Evolutionary conservation across 2,113 vertebrate species (phyloP).

Genomic region (Pangasianodon gigas): DNA sequence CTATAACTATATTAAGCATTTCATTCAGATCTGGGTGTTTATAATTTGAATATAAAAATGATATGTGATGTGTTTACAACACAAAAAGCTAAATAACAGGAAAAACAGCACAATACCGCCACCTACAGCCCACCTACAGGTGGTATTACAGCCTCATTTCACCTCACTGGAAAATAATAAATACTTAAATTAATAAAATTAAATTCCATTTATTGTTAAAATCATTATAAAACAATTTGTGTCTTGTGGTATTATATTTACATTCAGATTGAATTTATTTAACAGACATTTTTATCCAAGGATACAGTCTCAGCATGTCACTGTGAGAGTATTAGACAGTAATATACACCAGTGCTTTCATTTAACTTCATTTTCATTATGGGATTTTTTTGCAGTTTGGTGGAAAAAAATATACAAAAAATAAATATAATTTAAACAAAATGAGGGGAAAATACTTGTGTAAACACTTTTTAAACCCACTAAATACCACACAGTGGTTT

Average conservation of each 20-base stretch:
- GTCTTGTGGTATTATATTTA: neutral
- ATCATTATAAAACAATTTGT: neutral
- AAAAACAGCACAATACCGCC: neutral
- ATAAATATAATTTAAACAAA: neutral
- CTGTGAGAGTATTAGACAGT: neutral
- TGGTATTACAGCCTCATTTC: neutral
- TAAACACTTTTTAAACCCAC: neutral
- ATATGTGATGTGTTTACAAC: neutral
- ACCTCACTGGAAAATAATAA: neutral
- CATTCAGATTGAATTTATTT: neutral
- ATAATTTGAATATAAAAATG: neutral
- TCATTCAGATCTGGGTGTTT: neutral
- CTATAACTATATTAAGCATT: neutral
- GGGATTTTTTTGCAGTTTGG: too few relatives aligned
- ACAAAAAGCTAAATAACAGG: neutral
- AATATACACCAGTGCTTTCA: neutral
- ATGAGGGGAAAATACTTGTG: neutral
- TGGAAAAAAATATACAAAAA: too few relatives aligned
- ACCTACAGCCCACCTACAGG: neutral
- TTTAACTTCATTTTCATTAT: neutral
- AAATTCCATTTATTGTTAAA: neutral
- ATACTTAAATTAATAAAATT: neutral
- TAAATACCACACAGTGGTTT: neutral
- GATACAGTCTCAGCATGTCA: neutral
- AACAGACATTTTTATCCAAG: neutral